phyloP scores from a whole-genome alignment of 2,888 invertebrate genomes.

The Epiblema foenella region DNA sequence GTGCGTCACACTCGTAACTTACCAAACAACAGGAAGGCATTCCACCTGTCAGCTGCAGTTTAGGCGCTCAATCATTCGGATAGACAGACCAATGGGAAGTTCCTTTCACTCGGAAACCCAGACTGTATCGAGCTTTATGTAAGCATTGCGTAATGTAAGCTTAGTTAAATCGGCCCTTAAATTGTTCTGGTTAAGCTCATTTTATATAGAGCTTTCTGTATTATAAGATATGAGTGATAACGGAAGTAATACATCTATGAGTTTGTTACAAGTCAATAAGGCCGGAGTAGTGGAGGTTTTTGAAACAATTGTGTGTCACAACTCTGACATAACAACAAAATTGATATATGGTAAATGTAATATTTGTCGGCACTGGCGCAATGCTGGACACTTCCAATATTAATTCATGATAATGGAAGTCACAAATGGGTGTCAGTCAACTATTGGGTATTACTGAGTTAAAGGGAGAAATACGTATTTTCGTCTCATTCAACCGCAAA shows the following conservation, averaged over 20 bases:
- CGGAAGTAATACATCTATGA: not conserved
- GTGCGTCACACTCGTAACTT: slow-evolving; percentile 3
- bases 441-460: too few species aligned
- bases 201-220: not conserved
- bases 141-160: slow-evolving; percentile 30
- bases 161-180: slow-evolving; percentile 37
- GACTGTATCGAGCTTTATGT: slow-evolving; percentile 38
- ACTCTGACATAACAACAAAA: too few species aligned
- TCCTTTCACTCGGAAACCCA: slow-evolving; percentile 42
- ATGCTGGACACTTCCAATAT: too few species aligned
- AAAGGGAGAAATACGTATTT: too few species aligned
- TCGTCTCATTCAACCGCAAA: too few species aligned
- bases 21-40: slow-evolving; percentile 12
- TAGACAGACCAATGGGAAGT: slow-evolving; percentile 37
- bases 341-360: too few species aligned
- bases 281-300: too few species aligned
- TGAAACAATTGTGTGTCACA: too few species aligned
- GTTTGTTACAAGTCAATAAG: too few species aligned
- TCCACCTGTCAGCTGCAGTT: slow-evolving; percentile 30
- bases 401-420: too few species aligned
- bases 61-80: slow-evolving; percentile 30
- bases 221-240: not conserved
- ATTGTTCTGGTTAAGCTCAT: slow-evolving; percentile 16
- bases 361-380: too few species aligned
- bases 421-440: too few species aligned